Conservation (phyloP, 2,797 vertebrate species). For the Diceros bicornis region DNA sequence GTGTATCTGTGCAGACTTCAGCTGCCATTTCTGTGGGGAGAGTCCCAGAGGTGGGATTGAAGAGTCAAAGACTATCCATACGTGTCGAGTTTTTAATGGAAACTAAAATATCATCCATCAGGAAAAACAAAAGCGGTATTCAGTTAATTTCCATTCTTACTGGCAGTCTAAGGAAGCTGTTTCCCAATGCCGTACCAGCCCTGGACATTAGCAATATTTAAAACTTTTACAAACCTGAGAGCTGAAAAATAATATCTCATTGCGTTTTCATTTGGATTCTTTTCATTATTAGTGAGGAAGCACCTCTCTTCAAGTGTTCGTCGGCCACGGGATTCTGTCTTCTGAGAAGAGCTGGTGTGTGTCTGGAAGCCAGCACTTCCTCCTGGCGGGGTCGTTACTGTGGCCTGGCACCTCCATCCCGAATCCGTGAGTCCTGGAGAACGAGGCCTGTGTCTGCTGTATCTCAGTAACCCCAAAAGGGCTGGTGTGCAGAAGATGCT, state of each 20-base stretch:
- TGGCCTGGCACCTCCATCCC: not conserved
- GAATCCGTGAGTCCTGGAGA: fast-evolving
- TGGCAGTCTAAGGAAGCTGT: no score
- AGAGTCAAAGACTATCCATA: not conserved
- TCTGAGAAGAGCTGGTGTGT: fast-evolving
- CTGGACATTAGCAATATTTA: not conserved
- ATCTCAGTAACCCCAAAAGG: not conserved
- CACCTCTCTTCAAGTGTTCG: fast-evolving
- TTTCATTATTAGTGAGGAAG: fast-evolving
- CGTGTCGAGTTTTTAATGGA: not conserved
- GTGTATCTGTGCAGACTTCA: fast-evolving
- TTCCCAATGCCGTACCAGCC: not conserved
- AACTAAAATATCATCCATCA: not conserved
- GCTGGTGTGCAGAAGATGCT: no score
- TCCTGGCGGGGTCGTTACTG: not conserved
- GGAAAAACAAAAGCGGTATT: not conserved
- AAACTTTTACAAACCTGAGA: not conserved
- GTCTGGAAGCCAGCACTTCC: not conserved
- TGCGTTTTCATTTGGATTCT: not conserved
- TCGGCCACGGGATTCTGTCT: fast-evolving
- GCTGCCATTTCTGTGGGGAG: not conserved
- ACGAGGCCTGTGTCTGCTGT: fast-evolving
- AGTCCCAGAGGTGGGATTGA: not conserved
- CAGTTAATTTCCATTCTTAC: no score
- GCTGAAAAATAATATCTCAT: fast-evolving